phyloP scores from a whole-genome alignment of 2,113 vertebrate species.

The Chloebia gouldiae region DNA sequence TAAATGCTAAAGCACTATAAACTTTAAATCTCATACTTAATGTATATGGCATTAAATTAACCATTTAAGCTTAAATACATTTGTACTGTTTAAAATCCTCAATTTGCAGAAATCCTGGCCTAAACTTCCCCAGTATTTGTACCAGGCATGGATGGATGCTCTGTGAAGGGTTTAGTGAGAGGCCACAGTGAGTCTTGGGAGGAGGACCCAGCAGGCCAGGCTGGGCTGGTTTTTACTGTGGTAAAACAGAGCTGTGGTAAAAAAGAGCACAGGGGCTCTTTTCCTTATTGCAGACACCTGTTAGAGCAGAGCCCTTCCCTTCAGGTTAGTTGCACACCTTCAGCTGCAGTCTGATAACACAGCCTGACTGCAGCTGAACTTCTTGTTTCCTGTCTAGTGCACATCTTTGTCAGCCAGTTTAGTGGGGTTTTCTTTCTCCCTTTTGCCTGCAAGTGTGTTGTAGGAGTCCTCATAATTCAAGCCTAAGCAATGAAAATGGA shows the following conservation, averaged over 20 bases:
- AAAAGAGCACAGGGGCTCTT: background rate
- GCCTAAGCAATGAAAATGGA: background rate
- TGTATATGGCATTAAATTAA: background rate
- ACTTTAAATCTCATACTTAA: background rate
- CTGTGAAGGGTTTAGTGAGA: background rate
- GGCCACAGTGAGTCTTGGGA: background rate
- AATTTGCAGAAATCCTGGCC: background rate
- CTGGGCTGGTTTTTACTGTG: background rate
- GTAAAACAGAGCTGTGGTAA: too few species aligned
- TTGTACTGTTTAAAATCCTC: background rate
- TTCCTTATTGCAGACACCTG: background rate
- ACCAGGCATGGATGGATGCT: too few species aligned
- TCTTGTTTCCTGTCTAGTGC: background rate
- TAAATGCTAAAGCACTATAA: background rate
- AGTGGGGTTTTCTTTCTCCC: background rate
- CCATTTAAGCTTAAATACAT: background rate
- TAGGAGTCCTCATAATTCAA: background rate
- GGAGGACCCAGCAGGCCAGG: background rate
- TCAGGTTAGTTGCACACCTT: fast-evolving
- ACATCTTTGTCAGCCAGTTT: background rate
- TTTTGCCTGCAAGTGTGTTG: background rate
- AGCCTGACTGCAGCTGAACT: background rate
- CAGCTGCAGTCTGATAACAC: background rate
- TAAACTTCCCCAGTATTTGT: background rate
- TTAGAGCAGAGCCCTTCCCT: background rate